These are phyloP conservation scores for Oreochromis aureus DNA, from an alignment of 2,113 vertebrate genomes.

Conservation along the genomic window DNA sequence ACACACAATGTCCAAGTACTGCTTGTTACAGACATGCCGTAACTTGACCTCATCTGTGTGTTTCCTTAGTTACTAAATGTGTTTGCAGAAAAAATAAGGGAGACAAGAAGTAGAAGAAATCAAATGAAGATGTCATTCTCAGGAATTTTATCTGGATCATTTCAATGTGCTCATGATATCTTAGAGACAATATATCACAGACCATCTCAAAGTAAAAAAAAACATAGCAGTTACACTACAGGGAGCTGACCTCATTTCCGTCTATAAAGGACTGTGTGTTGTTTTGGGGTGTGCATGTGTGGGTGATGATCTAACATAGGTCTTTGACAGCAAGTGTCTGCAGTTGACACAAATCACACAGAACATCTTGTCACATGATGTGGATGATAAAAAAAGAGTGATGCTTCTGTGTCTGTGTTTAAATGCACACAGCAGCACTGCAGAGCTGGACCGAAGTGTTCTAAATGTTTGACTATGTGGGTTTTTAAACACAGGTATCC, in stretches of 20 bases:
- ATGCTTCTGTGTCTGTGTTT: neutral
- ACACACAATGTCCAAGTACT: neutral
- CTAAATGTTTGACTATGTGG: neutral
- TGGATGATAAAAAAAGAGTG: neutral
- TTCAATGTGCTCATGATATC: neutral
- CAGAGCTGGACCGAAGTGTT: neutral
- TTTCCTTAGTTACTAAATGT: neutral
- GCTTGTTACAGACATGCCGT: slow-evolving; percentile 9
- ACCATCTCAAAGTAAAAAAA: neutral
- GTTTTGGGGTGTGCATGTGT: neutral
- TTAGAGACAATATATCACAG: neutral
- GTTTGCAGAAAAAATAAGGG: neutral
- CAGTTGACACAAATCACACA: neutral
- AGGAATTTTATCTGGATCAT: neutral
- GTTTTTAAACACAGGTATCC: neutral
- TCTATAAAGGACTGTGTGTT: slow-evolving; percentile 11
- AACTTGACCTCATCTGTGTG: slow-evolving; percentile 29
- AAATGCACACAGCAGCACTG: neutral
- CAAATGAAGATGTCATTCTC: neutral
- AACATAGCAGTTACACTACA: neutral
- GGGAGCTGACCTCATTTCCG: slow-evolving; percentile 37
- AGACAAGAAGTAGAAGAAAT: neutral
- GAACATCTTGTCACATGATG: slow-evolving; percentile 12
- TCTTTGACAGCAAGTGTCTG: slow-evolving; percentile 16
- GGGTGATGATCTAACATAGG: neutral